Percentiles rank a stretch among this genome's conserved stretches.
Conservation (phyloP, 2,888 invertebrate genomes). For the Biston stratarius region DNA sequence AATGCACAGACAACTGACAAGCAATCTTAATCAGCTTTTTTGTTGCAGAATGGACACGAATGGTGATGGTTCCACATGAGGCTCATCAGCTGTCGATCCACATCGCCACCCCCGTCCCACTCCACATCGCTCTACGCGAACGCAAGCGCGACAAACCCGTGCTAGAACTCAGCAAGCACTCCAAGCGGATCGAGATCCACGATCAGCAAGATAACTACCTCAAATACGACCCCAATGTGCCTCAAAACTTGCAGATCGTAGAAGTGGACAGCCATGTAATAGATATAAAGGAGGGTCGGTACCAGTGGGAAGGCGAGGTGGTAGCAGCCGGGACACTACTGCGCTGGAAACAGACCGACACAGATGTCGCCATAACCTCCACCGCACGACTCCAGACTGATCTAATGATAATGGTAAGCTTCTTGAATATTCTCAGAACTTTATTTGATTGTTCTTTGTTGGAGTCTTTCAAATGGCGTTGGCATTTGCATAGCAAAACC, state of each 20-base stretch:
- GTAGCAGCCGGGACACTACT: slow-evolving; percentile 73
- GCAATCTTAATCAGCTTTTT: neutral
- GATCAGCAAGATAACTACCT: slow-evolving; percentile 71
- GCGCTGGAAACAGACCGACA: slow-evolving; percentile 71
- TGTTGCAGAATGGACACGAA: slow-evolving; percentile 71
- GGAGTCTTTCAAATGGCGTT: slow-evolving; percentile 25
- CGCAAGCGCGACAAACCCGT: slow-evolving; percentile 71
- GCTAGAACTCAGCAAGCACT: slow-evolving; percentile 71
- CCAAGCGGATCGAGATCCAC: slow-evolving; percentile 58
- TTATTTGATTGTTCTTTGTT: slow-evolving; percentile 32
- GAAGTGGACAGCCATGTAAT: slow-evolving; percentile 77
- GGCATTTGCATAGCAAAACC: slow-evolving; percentile 40
- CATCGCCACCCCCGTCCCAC: slow-evolving; percentile 67
- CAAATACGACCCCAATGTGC: slow-evolving; percentile 77
- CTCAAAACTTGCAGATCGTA: slow-evolving; percentile 78
- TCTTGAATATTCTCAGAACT: slow-evolving; percentile 23
- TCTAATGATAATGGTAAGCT: slow-evolving; percentile 77
- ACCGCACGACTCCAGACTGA: slow-evolving; percentile 72
- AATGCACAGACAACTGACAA: neutral
- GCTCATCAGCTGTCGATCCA: slow-evolving; percentile 74
- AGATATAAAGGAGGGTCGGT: slow-evolving; percentile 72
- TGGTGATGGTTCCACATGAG: slow-evolving; percentile 75
- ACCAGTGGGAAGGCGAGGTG: slow-evolving; percentile 68
- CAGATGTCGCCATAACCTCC: slow-evolving; percentile 70
- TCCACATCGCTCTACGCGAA: slow-evolving; percentile 73